Conservation (phyloP, 2,888 invertebrate genomes). For the Torymus auratus region DNA sequence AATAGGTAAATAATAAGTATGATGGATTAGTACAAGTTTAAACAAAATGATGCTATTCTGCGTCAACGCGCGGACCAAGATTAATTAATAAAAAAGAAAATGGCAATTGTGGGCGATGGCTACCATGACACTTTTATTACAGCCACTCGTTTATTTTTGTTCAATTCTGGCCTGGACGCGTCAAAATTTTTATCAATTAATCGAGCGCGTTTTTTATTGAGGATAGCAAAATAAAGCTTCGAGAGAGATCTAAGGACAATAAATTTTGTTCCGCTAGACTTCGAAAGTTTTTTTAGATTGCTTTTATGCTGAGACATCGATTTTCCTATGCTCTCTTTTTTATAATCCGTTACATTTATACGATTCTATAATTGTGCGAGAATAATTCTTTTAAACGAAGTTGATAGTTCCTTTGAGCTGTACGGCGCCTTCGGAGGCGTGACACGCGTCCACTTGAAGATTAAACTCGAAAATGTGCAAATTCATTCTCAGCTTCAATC, state of each 20-base stretch:
- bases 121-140: constrained; percentile 49
- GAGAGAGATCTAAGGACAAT: constrained; percentile 49
- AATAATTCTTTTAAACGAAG: constrained; percentile 38
- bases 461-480: constrained; percentile 19
- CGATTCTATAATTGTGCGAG: neutral
- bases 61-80: constrained; percentile 57
- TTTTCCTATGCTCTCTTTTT: constrained; percentile 31
- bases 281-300: constrained; percentile 21
- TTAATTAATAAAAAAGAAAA: constrained; percentile 44
- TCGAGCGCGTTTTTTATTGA: constrained; percentile 16
- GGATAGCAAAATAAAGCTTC: neutral
- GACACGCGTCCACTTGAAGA: constrained; percentile 31
- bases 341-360: constrained; percentile 25
- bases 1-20: constrained; percentile 50
- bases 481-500: constrained; percentile 20
- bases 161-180: constrained; percentile 44
- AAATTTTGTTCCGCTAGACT: constrained; percentile 45
- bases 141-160: constrained; percentile 37
- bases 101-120: constrained; percentile 29
- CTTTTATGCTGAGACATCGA: constrained; percentile 35
- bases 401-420: constrained; percentile 52
- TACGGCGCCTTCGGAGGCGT: neutral
- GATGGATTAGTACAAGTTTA: constrained; percentile 56
- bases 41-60: constrained; percentile 54
- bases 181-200: constrained; percentile 29